phyloP scores from a whole-genome alignment of 1,140 invertebrate genomes.

The Drosophila cardini region DNA sequence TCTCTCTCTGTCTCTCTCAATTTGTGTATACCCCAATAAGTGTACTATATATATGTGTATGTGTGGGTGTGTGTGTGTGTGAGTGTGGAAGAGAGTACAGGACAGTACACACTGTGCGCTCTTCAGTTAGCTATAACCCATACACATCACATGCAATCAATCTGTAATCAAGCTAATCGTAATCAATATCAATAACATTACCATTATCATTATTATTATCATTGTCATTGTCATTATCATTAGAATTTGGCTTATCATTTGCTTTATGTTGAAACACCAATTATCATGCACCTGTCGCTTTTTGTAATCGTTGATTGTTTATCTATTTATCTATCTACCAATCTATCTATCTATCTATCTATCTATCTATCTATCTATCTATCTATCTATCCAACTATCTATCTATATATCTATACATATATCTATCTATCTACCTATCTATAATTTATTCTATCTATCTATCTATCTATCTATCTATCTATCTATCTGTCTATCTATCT shows the following conservation, averaged over 20 bases:
- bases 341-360: constrained; percentile 20
- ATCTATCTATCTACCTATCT: constrained; percentile 6
- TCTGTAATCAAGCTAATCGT: constrained; percentile 9
- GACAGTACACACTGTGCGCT: not conserved
- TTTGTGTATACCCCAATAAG: constrained; percentile 13
- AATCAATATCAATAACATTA: constrained; percentile 18
- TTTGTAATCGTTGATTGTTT: not conserved
- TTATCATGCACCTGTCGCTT: constrained; percentile 31
- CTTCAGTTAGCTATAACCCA: constrained; percentile 2
- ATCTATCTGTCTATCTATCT: constrained; percentile 5
- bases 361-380: constrained; percentile 19
- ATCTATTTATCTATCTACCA: constrained; percentile 3
- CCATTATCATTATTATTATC: constrained; percentile 12
- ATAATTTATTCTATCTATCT: constrained; percentile 23
- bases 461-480: constrained; percentile 17
- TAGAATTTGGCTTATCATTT: constrained; percentile 24
- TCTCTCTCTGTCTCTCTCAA: constrained; percentile 29
- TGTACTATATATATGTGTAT: constrained; percentile 25
- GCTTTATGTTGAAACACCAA: constrained; percentile 19
- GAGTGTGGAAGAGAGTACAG: not conserved
- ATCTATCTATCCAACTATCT: too few relatives aligned
- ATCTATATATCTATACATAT: constrained; percentile 13
- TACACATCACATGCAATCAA: not conserved
- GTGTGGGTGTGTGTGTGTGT: constrained; percentile 29
- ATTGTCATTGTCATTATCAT: constrained; percentile 19